Conservation (phyloP, 2,113 vertebrate species). For the Okapia johnstoni region DNA sequence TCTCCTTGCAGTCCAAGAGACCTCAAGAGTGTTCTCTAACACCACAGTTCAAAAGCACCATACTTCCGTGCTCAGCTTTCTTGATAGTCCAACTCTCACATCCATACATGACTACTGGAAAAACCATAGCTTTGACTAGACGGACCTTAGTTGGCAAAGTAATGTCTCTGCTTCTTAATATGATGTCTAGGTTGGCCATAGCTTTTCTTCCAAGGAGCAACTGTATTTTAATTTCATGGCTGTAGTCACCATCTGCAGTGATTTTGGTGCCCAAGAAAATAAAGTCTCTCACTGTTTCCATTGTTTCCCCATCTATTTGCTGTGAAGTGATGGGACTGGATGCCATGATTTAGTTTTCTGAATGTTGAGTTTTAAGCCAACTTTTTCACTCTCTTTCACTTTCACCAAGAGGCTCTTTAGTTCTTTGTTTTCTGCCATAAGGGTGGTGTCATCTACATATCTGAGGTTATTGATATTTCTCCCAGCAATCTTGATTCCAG, state of each 20-base stretch:
- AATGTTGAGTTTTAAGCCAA: neutral
- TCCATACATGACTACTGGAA: neutral
- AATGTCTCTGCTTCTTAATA: neutral
- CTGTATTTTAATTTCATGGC: neutral
- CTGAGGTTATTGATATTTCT: neutral
- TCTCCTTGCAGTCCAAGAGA: neutral
- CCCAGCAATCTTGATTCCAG: neutral
- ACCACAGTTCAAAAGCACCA: neutral
- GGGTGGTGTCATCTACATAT: neutral
- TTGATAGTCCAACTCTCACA: neutral
- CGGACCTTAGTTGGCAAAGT: neutral
- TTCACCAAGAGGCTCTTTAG: neutral
- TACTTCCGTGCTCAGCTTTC: fast-evolving
- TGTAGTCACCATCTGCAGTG: neutral
- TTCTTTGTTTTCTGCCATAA: neutral
- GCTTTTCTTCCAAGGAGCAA: neutral
- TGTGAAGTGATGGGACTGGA: neutral
- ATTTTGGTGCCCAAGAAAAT: neutral
- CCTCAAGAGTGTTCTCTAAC: neutral
- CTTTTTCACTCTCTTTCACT: neutral
- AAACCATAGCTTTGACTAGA: neutral
- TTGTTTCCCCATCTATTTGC: neutral
- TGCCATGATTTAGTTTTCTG: neutral
- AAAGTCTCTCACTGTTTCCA: neutral
- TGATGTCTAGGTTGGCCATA: neutral